Base-by-base conservation (phyloP, 2,797 vertebrate genomes). In the Channallabes apus region DNA sequence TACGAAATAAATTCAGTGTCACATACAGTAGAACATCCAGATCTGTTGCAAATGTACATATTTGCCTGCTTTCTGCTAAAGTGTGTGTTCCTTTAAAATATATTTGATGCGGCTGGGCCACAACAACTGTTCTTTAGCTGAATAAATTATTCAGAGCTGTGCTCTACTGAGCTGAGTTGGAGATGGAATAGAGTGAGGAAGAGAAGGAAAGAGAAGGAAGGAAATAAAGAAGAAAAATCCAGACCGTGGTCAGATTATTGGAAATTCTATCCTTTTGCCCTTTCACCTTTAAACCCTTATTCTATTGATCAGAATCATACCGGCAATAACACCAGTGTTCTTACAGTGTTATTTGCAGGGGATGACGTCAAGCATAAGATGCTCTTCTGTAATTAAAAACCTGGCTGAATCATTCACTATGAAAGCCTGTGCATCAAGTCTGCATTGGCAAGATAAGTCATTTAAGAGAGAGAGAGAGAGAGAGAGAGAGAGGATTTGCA, bases 121-220 rank as follows among this genome's bases (percentile, higher is more conserved):
- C 89, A 89, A 89, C 91, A 91, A 84, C 88, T 87, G 86, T 91
- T 93, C 90, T 89, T 86, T 91, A 91, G 84, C n/a, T 83, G 86
- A 79, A 92, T 95, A 80, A 95, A 95, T 95, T 92, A 95, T 95
- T 95, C 92, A 96, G 86, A 73, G 78, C 86, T 87, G 88, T 91
- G 86, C 91, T 92, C 90, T 88, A 90, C 90, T 91, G 91, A 91
- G 88, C 92, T 93, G 90, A 94, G 92, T 91, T 85, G 86, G 87
- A 88, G 87, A 81, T 59, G 9, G 46, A 32, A 71, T 68, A 62
- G 69, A 82, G 46, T 76, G 32, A 59, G 79, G 83, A 72, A 32
- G 58, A 61, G 27, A 75, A 78, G 67, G 61, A 59, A 59, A 59
- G 65, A 72, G 75, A 58, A 51, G 89, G 82, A 90, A 86, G 82